Base-by-base conservation (phyloP, 2,797 vertebrate genomes). In the Acipenser transmontanus region DNA sequence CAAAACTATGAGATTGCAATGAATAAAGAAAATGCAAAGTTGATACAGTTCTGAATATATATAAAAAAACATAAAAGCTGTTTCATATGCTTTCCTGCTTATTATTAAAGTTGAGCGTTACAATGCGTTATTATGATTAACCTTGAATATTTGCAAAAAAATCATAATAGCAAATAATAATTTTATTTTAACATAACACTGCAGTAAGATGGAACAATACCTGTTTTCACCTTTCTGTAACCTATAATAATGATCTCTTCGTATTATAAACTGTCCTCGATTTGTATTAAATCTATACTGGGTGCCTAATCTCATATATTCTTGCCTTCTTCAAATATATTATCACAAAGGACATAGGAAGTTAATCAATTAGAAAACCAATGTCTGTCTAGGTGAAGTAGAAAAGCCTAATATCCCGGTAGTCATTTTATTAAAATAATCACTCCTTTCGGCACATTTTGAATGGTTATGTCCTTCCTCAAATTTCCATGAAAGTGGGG, bases 401-500 rank as follows among this genome's bases (percentile, higher is more conserved):
- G 66, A 65, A 60, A 68, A 62, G 34, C 59, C 20, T 65, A 64
- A 68, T 65, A 64, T 64, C 57, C 47, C 51, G 70, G 49, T 64
- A 67, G 66, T 70, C 68, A 71, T 70, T 70, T 65, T 72, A 74
- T 74, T 74, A 74, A 66, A 64, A 71, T 71, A 71, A 75, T 75
- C 71, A 69, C 67, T 75, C 68, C 67, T 67, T 67, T 67, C 64
- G 63, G 51, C 59, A 67, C 65, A 73, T 67, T 62, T 67, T n/a
- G 68, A 67, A 69, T 69, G 69, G 66, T 65, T 54, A 52, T 73
- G 79, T 75, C 78, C 80, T 78, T 77, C 67, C 68, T 75, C 67
- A 74, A 78, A 88, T 87, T 86, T 83, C 75, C 85, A 86, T 86
- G 79, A 81, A 82, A 70, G 73, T 69, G 68, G 72, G 64, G 69